phyloP scores from a whole-genome alignment of 2,888 invertebrate species.

The Drosophila paramelanica region DNA sequence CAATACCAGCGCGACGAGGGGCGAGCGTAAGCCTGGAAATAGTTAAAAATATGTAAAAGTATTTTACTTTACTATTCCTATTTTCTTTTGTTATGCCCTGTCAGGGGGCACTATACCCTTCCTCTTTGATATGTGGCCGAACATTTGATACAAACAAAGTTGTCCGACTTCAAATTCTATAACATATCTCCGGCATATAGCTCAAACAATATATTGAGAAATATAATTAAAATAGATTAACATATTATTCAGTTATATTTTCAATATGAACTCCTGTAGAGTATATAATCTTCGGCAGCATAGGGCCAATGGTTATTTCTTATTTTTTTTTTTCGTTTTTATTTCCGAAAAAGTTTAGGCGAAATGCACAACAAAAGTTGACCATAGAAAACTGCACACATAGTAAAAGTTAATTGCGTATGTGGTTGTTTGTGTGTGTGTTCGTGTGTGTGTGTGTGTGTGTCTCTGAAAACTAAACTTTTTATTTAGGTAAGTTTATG shows the following conservation, averaged over 20 bases:
- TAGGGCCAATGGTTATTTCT: constrained; percentile 7
- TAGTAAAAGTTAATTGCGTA: constrained; percentile 78
- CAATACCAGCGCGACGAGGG: constrained; percentile 45
- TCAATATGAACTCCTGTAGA: background rate
- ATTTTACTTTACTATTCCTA: constrained; percentile 58
- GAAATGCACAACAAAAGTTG: constrained; percentile 78
- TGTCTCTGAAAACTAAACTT: constrained; percentile 66
- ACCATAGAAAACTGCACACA: constrained; percentile 66
- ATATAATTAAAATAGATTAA: no score
- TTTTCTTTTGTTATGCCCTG: constrained; percentile 33
- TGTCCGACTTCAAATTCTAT: no score
- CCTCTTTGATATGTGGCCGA: background rate
- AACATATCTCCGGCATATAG: no score
- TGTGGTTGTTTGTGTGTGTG: constrained; percentile 38
- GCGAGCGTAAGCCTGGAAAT: constrained; percentile 41
- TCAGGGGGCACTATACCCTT: background rate
- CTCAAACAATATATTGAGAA: background rate
- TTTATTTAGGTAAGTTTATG: constrained; percentile 77
- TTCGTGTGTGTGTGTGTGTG: constrained; percentile 31
- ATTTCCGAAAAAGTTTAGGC: constrained; percentile 73
- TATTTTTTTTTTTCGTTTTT: constrained; percentile 46
- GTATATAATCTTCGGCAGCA: constrained; percentile 36
- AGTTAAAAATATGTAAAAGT: constrained; percentile 78
- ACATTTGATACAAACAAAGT: background rate
- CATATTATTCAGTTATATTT: background rate